phyloP scores from a whole-genome alignment of 92 coral and sea anemone species.

The Metridium senile region DNA sequence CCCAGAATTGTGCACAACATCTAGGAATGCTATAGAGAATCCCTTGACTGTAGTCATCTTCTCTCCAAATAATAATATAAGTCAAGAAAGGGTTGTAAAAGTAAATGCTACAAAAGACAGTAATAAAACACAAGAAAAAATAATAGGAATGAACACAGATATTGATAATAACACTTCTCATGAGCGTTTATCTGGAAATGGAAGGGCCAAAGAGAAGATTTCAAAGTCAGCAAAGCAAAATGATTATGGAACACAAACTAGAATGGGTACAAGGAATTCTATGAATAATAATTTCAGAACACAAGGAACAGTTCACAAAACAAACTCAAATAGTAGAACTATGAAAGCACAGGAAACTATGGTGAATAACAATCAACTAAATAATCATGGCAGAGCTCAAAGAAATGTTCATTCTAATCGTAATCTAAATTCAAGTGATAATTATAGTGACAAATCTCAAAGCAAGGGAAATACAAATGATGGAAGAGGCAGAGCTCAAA shows the following conservation, averaged over 20 bases:
- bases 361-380: too few relatives aligned
- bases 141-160: not conserved
- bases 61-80: slow-evolving; percentile 16
- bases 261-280: too few relatives aligned
- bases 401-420: not conserved
- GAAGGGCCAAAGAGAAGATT: not conserved
- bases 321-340: not conserved
- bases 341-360: not conserved
- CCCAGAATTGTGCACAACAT: not conserved
- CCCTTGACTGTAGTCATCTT: slow-evolving; percentile 19
- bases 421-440: too few relatives aligned
- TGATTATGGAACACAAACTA: too few relatives aligned
- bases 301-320: too few relatives aligned
- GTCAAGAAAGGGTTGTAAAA: not conserved
- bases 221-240: too few relatives aligned
- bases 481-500: not conserved
- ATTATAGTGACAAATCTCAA: not conserved
- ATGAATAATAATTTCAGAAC: too few relatives aligned
- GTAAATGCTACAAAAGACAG: not conserved
- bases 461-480: not conserved
- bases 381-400: not conserved
- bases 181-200: not conserved
- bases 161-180: not conserved
- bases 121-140: not conserved
- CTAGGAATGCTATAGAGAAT: not conserved